phyloP scores from a whole-genome alignment of 2,797 vertebrate species.

The Pipistrellus pygmaeus region DNA sequence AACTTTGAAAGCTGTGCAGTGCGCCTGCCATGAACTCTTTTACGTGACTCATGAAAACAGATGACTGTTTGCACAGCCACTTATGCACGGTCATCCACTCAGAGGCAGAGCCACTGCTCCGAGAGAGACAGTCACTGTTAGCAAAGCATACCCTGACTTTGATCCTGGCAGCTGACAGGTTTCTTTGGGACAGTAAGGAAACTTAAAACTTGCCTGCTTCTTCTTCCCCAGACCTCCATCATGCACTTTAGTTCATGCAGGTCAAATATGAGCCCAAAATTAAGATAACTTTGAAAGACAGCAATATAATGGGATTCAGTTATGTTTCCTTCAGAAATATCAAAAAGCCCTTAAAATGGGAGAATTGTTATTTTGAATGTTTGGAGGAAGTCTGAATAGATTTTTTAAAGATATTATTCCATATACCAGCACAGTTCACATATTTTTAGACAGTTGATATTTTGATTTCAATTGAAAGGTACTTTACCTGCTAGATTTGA shows the following conservation, averaged over 20 bases:
- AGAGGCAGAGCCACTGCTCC: not conserved
- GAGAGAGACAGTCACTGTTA: conserved; percentile 33
- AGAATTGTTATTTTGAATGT: conserved; percentile 14
- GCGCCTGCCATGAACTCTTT: conserved; percentile 63
- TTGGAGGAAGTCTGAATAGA: not conserved
- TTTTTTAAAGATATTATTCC: conserved; percentile 7
- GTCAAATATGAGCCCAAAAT: not conserved
- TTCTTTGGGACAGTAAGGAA: not conserved
- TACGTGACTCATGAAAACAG: conserved; percentile 48
- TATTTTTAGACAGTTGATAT: conserved; percentile 22
- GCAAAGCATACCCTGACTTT: not conserved
- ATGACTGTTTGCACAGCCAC: conserved; percentile 4
- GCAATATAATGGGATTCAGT: not conserved
- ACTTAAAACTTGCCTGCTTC: not conserved
- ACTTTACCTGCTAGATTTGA: conserved; percentile 50
- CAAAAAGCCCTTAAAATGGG: not conserved
- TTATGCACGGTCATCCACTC: conserved; percentile 4
- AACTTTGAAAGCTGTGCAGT: conserved; percentile 70
- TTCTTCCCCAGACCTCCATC: not conserved
- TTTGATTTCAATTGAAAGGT: not conserved
- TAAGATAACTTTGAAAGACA: conserved; percentile 19
- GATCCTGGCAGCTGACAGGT: not conserved
- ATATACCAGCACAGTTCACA: not conserved
- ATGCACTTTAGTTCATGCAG: not conserved
- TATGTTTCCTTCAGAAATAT: not conserved